Conservation (phyloP, 92 coral and sea anemone species). For the Virgularia gustaviana region DNA sequence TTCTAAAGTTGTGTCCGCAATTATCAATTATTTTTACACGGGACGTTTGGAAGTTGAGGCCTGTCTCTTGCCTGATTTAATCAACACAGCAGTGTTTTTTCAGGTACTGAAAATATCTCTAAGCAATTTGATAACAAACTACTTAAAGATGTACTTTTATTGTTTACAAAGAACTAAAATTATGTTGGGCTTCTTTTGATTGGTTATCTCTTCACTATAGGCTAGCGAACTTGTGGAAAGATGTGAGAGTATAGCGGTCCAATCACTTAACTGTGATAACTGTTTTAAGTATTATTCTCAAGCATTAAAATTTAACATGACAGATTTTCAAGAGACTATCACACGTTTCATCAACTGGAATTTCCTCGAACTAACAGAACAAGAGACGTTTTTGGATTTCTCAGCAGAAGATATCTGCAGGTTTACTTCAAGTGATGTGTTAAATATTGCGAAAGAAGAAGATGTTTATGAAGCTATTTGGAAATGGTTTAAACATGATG, state of each 20-base stretch:
- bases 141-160: too few species aligned
- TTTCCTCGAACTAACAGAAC: slow-evolving; percentile 56
- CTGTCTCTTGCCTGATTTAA: slow-evolving; percentile 57
- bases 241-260: slow-evolving; percentile 53
- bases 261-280: slow-evolving; percentile 55
- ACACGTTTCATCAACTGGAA: slow-evolving; percentile 87
- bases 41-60: slow-evolving; percentile 56
- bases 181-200: background rate
- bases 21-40: slow-evolving; percentile 76
- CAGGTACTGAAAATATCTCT: too few species aligned
- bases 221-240: slow-evolving; percentile 57
- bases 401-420: slow-evolving; percentile 57
- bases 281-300: slow-evolving; percentile 64
- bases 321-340: slow-evolving; percentile 60
- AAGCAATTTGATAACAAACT: background rate
- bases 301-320: slow-evolving; percentile 54
- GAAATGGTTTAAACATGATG: slow-evolving; percentile 77
- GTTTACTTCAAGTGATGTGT: slow-evolving; percentile 67
- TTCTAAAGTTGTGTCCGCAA: slow-evolving; percentile 56
- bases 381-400: slow-evolving; percentile 57
- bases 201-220: slow-evolving; percentile 24
- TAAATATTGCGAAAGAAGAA: slow-evolving; percentile 76
- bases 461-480: slow-evolving; percentile 81
- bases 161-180: background rate
- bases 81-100: slow-evolving; percentile 55